Conservation (phyloP, 2,888 invertebrate species). For the Sipunculus nudus region DNA sequence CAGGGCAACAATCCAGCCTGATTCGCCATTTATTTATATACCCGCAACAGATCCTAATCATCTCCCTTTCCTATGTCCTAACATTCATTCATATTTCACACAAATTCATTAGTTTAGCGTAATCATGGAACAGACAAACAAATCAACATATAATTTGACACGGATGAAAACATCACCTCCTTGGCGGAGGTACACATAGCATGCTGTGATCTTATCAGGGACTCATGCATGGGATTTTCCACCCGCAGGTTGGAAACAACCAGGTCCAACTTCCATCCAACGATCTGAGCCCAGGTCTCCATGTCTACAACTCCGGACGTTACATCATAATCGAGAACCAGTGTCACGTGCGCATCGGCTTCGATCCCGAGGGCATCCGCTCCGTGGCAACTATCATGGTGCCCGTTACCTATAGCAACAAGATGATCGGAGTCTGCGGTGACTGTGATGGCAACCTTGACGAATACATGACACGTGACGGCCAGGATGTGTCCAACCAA, state of each 20-base stretch:
- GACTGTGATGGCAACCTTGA: conserved; percentile 9
- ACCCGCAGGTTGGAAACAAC: not conserved
- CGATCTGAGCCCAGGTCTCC: conserved; percentile 4
- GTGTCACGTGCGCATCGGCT: conserved; percentile 4
- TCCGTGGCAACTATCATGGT: conserved; percentile 6
- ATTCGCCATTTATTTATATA: too few relatives aligned
- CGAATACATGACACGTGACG: conserved; percentile 5
- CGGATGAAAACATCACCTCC: too few relatives aligned
- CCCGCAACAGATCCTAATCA: too few relatives aligned
- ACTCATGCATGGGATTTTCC: too few relatives aligned
- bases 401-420: not conserved
- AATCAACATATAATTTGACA: too few relatives aligned
- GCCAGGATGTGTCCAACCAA: conserved; percentile 3
- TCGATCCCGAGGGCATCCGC: conserved; percentile 3
- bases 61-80: too few relatives aligned
- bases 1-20: too few relatives aligned
- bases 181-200: too few relatives aligned
- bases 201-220: too few relatives aligned
- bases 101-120: too few relatives aligned
- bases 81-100: too few relatives aligned
- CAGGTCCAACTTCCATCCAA: conserved; percentile 4
- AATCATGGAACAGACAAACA: too few relatives aligned
- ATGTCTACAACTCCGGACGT: not conserved
- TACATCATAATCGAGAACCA: conserved; percentile 8
- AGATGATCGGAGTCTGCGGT: conserved; percentile 13